Percentiles rank a stretch among this genome's conserved stretches.
Conservation (phyloP, 2,888 invertebrate species). For the Fissipunctia ypsillon region DNA sequence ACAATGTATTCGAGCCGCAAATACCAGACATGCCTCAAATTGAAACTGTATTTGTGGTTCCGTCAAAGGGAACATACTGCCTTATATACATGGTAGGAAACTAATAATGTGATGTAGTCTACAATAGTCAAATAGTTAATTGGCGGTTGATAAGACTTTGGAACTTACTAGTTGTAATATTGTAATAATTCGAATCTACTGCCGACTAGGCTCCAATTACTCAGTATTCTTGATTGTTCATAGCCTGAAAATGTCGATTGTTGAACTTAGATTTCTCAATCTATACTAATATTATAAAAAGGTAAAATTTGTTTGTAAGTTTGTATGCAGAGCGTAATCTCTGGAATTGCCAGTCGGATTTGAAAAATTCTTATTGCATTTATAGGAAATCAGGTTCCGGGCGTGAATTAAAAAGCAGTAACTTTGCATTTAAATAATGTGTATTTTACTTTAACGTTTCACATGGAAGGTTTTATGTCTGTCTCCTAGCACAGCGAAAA, state of each 20-base stretch:
- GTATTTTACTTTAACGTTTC: no score
- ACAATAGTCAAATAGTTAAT: background rate
- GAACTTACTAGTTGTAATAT: background rate
- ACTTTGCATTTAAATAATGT: no score
- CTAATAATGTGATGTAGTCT: background rate
- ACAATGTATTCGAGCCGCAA: constrained; percentile 9
- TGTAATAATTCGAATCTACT: background rate
- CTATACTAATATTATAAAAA: no score
- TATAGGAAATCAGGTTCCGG: no score
- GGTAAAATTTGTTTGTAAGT: no score
- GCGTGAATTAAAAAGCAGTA: no score
- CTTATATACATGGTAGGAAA: background rate
- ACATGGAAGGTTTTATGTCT: no score
- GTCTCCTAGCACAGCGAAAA: no score
- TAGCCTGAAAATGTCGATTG: background rate
- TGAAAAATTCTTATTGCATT: no score
- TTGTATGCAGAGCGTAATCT: no score
- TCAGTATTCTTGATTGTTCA: background rate
- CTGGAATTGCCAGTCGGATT: no score
- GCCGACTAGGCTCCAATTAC: background rate
- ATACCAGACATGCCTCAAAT: constrained; percentile 19
- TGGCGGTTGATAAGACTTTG: background rate
- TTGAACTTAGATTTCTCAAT: background rate
- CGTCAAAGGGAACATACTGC: constrained; percentile 20
- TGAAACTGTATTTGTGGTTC: constrained; percentile 21